A percentile compares a stretch with the other conserved stretches of the same genome.
These are phyloP conservation scores for Autographa gamma DNA, from an alignment of 2,888 invertebrate genomes.

Conservation along the genomic window DNA sequence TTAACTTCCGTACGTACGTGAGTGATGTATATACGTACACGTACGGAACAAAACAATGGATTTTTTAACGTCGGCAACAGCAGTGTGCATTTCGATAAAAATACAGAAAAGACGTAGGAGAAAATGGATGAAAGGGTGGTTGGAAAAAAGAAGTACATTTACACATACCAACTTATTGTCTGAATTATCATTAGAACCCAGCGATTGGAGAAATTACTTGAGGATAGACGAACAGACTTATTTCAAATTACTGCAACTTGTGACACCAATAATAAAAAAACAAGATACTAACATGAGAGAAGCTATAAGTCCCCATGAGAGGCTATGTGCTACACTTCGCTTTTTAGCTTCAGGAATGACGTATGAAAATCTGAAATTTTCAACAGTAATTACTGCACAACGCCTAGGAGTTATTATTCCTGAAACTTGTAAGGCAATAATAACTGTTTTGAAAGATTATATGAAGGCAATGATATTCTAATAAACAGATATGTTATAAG, in stretches of 20 bases:
- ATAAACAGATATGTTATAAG: too few species aligned
- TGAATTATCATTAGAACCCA: constrained; percentile 22
- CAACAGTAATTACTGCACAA: constrained; percentile 24
- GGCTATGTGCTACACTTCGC: constrained; percentile 22
- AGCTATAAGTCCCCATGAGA: constrained; percentile 25
- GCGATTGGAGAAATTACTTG: constrained; percentile 22
- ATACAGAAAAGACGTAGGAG: constrained; percentile 19
- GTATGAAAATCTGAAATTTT: constrained; percentile 20
- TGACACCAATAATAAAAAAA: constrained; percentile 45
- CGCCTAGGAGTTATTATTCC: constrained; percentile 21
- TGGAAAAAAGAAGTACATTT: constrained; percentile 20
- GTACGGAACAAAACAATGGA: not conserved
- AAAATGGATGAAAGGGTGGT: constrained; percentile 25
- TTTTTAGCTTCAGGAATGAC: constrained; percentile 22
- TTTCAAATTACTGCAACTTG: constrained; percentile 18
- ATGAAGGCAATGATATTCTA: too few species aligned
- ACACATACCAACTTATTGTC: constrained; percentile 24
- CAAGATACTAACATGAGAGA: constrained; percentile 26
- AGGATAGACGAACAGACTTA: constrained; percentile 23
- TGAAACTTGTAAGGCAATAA: constrained; percentile 29
- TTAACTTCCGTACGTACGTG: too few species aligned
- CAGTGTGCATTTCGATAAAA: constrained; percentile 18
- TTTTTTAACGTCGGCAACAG: not conserved
- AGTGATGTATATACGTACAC: not conserved
- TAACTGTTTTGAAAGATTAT: constrained; percentile 20